These are phyloP conservation scores for Brachypalpus laphriformis DNA, from an alignment of 2,888 invertebrate genomes.

Conservation along the genomic window DNA sequence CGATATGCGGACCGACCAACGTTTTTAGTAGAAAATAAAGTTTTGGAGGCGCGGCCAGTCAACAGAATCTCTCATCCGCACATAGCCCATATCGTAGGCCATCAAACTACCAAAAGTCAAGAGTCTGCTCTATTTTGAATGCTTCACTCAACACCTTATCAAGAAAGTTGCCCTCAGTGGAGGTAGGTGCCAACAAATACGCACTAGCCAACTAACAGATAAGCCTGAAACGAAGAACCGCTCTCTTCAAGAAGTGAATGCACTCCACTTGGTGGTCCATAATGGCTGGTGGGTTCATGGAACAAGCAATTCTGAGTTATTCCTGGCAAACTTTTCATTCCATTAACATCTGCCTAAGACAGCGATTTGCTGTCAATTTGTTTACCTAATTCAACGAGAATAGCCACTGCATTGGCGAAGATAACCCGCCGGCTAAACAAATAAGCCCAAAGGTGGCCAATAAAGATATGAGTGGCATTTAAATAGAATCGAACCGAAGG, in stretches of 20 bases:
- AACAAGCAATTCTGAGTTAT: background rate
- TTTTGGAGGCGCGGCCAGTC: background rate
- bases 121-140: too few species aligned
- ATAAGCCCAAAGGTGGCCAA: slow-evolving; percentile 14
- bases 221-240: background rate
- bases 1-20: too few species aligned
- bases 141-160: too few species aligned
- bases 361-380: background rate
- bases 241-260: background rate
- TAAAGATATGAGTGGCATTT: slow-evolving; percentile 10
- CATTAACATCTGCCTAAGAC: background rate
- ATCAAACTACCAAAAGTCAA: too few species aligned
- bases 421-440: background rate
- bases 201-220: background rate
- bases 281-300: background rate
- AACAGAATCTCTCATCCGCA: too few species aligned
- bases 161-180: too few species aligned
- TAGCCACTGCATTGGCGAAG: background rate
- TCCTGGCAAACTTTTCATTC: too few species aligned
- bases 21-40: background rate
- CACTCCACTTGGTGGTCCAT: background rate
- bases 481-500: slow-evolving; percentile 6
- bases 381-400: background rate
- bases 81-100: too few species aligned
- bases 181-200: too few species aligned